A percentile compares a stretch with the other conserved stretches of the same genome.
Conservation (phyloP, 2,888 invertebrate genomes). For the Cryptops parisi region DNA sequence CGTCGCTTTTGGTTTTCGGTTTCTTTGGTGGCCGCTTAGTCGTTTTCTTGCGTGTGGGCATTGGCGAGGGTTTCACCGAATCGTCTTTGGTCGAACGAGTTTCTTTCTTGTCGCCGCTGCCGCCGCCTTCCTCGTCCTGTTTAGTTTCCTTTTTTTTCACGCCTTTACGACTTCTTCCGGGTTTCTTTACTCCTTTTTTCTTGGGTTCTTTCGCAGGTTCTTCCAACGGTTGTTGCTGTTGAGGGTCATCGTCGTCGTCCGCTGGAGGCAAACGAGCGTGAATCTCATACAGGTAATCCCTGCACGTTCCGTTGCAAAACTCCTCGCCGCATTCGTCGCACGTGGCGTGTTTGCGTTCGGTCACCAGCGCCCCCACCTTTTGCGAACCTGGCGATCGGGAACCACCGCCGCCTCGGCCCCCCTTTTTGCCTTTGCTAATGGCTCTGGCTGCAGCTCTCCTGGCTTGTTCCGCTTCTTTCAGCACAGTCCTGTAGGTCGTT, state of each 20-base stretch:
- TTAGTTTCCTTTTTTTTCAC: slow-evolving; percentile 13
- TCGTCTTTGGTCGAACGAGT: no score
- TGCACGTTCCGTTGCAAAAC: slow-evolving; percentile 53
- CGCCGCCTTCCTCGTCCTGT: not conserved
- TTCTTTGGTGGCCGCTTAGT: not conserved
- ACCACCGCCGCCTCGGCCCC: not conserved
- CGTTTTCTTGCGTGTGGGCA: not conserved
- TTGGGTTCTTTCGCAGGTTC: slow-evolving; percentile 19
- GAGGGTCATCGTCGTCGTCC: slow-evolving; percentile 7
- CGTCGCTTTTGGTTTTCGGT: not conserved
- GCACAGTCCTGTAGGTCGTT: not conserved
- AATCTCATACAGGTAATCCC: slow-evolving; percentile 42
- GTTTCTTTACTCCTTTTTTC: slow-evolving; percentile 14
- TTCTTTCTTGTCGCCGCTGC: not conserved
- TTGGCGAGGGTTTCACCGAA: no score
- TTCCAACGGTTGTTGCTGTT: slow-evolving; percentile 7
- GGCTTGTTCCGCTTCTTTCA: not conserved
- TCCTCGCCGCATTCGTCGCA: slow-evolving; percentile 74
- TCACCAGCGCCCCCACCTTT: not conserved
- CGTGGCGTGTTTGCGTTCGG: slow-evolving; percentile 32
- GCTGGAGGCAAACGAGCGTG: slow-evolving; percentile 31
- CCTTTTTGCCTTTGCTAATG: not conserved
- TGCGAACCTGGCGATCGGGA: not conserved
- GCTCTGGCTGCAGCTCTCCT: not conserved
- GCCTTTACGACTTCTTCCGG: slow-evolving; percentile 21